Evolutionary conservation across 23 tunicate species (phyloP).

Genomic region (Clavelina lepadiformis): DNA sequence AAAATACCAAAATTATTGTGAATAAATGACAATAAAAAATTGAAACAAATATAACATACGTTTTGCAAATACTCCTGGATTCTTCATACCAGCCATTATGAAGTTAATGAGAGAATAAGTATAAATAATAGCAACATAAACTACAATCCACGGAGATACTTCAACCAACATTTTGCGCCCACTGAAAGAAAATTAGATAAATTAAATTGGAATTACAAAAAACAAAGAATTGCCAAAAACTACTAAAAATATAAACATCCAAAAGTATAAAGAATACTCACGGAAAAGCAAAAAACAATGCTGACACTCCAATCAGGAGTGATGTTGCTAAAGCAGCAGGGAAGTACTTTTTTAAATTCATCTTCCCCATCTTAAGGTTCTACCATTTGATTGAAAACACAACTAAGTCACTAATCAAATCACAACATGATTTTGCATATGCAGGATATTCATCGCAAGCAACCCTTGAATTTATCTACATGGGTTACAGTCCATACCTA

Average conservation of each 20-base stretch:
- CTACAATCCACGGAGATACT: slow-evolving; percentile 52
- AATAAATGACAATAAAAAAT: neutral
- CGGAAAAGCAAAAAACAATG: slow-evolving; percentile 77
- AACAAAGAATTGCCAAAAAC: neutral
- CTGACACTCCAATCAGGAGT: slow-evolving; percentile 36
- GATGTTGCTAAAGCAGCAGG: slow-evolving; percentile 38
- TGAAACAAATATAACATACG: slow-evolving; percentile 25
- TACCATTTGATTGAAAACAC: too few species aligned
- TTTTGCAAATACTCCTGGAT: slow-evolving; percentile 92
- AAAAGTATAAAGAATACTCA: slow-evolving; percentile 19
- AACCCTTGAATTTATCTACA: too few species aligned
- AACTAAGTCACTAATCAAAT: too few species aligned
- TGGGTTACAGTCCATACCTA: too few species aligned
- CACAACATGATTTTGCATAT: too few species aligned
- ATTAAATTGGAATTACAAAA: neutral
- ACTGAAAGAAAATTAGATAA: slow-evolving; percentile 24
- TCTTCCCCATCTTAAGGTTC: slow-evolving; percentile 58
- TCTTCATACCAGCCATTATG: slow-evolving; percentile 68
- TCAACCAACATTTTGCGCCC: slow-evolving; percentile 42
- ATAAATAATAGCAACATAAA: slow-evolving; percentile 45
- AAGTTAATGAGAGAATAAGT: slow-evolving; percentile 71
- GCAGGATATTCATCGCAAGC: too few species aligned
- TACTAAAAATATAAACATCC: neutral
- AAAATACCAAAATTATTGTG: neutral
- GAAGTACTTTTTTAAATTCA: slow-evolving; percentile 43